Evolutionary conservation across 2,888 invertebrate genomes (phyloP).

Genomic region (Chrysomela aeneicollis): DNA sequence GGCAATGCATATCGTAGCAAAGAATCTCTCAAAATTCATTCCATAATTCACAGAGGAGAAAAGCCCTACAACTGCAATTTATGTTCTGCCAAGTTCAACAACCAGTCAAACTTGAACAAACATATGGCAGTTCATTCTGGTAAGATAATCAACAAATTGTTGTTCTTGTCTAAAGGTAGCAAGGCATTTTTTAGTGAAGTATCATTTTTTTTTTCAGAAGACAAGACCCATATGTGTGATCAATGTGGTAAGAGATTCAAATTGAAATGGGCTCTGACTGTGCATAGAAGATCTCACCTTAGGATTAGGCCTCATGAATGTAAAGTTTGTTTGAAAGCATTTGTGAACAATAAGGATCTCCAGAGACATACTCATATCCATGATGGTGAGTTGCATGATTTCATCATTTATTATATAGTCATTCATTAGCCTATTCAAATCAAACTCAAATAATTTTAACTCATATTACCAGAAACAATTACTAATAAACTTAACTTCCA

Average conservation of each 20-base stretch:
- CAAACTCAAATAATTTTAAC: too few relatives aligned
- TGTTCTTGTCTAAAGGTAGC: not conserved
- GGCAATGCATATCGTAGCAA: constrained; percentile 69
- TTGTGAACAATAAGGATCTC: constrained; percentile 74
- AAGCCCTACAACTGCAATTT: constrained; percentile 69
- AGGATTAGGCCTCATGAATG: constrained; percentile 68
- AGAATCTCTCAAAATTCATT: constrained; percentile 68
- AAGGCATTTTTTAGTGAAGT: not conserved
- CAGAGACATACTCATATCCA: constrained; percentile 75
- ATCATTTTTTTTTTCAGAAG: constrained; percentile 57
- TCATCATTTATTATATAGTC: not conserved
- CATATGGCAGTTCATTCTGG: constrained; percentile 70
- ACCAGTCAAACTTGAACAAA: constrained; percentile 74
- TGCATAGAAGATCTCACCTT: constrained; percentile 66
- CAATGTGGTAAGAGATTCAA: constrained; percentile 70
- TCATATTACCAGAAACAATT: too few relatives aligned
- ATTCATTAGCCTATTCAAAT: too few relatives aligned
- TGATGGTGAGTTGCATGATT: constrained; percentile 64
- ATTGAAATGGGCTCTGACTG: constrained; percentile 67
- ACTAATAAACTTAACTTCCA: too few relatives aligned
- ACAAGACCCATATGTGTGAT: constrained; percentile 66
- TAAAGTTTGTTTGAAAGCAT: constrained; percentile 71
- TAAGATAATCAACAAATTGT: constrained; percentile 47
- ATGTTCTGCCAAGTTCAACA: constrained; percentile 68
- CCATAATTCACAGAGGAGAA: constrained; percentile 69